Conservation (phyloP, 2,113 vertebrate genomes). For the Terrapene triunguis region DNA sequence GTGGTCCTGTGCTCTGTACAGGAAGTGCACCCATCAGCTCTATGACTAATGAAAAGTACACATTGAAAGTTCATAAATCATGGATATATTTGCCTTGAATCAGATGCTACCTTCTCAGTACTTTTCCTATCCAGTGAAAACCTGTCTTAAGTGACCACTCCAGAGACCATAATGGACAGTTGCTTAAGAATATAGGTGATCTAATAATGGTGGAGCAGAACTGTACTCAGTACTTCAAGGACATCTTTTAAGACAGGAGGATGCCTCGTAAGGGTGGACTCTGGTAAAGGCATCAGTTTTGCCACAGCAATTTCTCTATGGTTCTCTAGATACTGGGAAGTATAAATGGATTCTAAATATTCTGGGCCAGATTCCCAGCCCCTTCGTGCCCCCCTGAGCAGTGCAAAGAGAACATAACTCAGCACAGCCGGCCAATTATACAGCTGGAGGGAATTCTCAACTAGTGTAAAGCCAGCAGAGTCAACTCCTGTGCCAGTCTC, state of each 20-base stretch:
- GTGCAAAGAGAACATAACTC: not conserved
- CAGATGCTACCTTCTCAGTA: not conserved
- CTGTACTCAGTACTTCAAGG: not conserved
- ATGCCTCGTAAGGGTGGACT: not conserved
- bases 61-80: accelerated
- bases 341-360: not conserved
- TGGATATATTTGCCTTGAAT: not conserved
- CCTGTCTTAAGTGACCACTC: not conserved
- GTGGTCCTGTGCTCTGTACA: not conserved
- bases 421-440: no score
- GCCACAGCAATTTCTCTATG: no score
- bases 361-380: not conserved
- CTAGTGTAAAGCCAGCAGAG: no score
- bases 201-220: not conserved
- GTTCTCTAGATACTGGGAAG: not conserved
- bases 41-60: not conserved
- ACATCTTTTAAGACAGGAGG: not conserved
- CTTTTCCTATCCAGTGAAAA: not conserved
- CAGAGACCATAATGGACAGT: not conserved
- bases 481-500: not conserved
- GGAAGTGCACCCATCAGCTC: not conserved
- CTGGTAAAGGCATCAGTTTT: not conserved
- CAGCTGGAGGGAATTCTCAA: no score
- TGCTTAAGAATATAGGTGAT: not conserved
- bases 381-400: not conserved